A percentile compares a stretch with the other conserved stretches of the same genome.
phyloP scores from a whole-genome alignment of 2,113 vertebrate genomes.

The Rattus rattus region DNA sequence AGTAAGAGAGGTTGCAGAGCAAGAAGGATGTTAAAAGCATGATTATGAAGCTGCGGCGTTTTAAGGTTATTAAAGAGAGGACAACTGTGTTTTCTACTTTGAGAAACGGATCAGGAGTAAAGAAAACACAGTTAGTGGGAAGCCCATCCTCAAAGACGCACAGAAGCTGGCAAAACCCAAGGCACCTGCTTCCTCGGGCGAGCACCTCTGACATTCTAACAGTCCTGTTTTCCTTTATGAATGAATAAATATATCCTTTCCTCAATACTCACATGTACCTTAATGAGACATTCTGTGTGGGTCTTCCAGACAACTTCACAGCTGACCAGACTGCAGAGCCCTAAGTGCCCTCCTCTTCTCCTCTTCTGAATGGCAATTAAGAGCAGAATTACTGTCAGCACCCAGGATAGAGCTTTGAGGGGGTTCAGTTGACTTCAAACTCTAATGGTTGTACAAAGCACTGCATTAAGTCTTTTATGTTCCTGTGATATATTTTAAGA shows the following conservation, averaged over 20 bases:
- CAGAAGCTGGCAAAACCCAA: slow-evolving; percentile 52
- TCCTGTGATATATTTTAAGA: slow-evolving; percentile 81
- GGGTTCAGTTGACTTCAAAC: slow-evolving; percentile 79
- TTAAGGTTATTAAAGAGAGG: slow-evolving; percentile 48
- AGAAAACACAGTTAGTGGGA: background rate
- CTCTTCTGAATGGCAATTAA: slow-evolving; percentile 65
- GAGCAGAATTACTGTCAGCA: slow-evolving; percentile 70
- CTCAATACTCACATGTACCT: slow-evolving; percentile 50
- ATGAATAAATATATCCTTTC: slow-evolving; percentile 70
- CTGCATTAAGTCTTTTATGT: slow-evolving; percentile 81
- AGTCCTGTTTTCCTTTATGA: slow-evolving; percentile 30
- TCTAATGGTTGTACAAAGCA: slow-evolving; percentile 80
- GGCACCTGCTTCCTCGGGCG: slow-evolving; percentile 48
- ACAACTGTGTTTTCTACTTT: slow-evolving; percentile 21
- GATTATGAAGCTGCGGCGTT: slow-evolving; percentile 15
- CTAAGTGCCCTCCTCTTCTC: slow-evolving; percentile 49
- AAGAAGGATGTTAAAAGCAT: slow-evolving; percentile 2
- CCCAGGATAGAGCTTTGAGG: slow-evolving; percentile 66
- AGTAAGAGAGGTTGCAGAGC: slow-evolving; percentile 56
- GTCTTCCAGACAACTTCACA: slow-evolving; percentile 51
- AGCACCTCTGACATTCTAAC: slow-evolving; percentile 52
- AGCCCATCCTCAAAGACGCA: background rate
- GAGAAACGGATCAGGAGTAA: slow-evolving; percentile 30
- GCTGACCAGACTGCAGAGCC: slow-evolving; percentile 70
- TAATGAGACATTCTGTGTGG: slow-evolving; percentile 58